Evolutionary conservation across 2,888 invertebrate genomes (phyloP), one percentile per base, ranked within the genome.

Genomic region (Lasioglossum lativentre): DNA sequence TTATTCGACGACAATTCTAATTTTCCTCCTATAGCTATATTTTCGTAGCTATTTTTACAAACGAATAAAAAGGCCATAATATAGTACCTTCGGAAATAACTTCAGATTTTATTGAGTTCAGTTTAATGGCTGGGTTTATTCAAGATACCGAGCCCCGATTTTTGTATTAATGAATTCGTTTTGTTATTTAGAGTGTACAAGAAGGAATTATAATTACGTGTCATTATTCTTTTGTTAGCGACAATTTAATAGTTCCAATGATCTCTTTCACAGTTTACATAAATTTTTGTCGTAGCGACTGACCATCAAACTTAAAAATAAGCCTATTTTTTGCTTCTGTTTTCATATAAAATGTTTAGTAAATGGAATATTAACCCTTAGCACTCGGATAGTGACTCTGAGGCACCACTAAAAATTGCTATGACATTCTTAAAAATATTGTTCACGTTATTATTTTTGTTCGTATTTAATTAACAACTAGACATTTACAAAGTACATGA

Each of bases 1-100:
- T 82, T 59, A 59, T 14, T 45, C 52, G 45, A 38, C 30, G 56
- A 66, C 75, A 74, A 82, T 70, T 74, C 38, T 47, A 40, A 81
- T 56, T 74, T 70, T 74, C 56, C 42, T 70, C 23, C 16, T 56
- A 38, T 8, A 56, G 16, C 68, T 30, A 23, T 38, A 23, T 38
- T 23, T 34, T 19, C 19, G 2, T 16, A 23, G 38, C 14, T 5
- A 42, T 71, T 40, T 42, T 71, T n/a, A 68, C 8, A 4, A 38
- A 38, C 38, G 23, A 68, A 12, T 68, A 38, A 68, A 38, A 68
- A 38, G 4, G 12, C 4, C 4, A 19, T 38, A 68, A 68, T 40
- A 40, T 38, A 68, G 40, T 40, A 68, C 40, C n/a, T 68, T 40
- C 40, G 12, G n/a, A 12, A 40, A n/a, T 23, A 71, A n/a, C 71